Evolutionary conservation across 2,113 vertebrate genomes (phyloP).

Genomic region (Mastomys natalensis): DNA sequence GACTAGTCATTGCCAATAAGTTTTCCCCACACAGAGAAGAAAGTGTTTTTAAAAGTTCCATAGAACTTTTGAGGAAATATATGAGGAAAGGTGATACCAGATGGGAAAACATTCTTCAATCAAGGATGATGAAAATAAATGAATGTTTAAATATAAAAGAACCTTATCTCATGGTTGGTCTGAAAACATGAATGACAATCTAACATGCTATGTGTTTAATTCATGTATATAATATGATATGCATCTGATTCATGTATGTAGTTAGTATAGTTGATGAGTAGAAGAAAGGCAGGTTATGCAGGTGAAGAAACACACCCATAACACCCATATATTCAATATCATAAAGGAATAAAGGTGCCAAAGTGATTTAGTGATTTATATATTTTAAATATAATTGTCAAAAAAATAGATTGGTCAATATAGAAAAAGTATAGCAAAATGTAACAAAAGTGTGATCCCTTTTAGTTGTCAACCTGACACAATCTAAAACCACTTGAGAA

Average conservation of each 20-base stretch:
- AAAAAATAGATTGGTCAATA: no score
- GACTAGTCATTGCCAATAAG: not conserved
- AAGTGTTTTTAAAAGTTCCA: not conserved
- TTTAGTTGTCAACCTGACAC: not conserved
- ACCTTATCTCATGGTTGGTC: not conserved
- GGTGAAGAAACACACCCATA: not conserved
- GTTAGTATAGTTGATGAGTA: not conserved
- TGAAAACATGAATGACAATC: not conserved
- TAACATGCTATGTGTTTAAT: not conserved
- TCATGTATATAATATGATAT: not conserved
- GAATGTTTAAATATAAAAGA: not conserved
- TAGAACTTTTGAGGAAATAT: no score
- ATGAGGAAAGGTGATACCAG: no score
- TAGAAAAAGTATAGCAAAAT: not conserved
- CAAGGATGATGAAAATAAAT: not conserved
- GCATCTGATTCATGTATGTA: no score
- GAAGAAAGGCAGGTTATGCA: not conserved
- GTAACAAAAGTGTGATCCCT: not conserved
- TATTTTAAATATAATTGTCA: not conserved
- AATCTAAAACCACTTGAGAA: not conserved
- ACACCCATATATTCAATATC: not conserved
- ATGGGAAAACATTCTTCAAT: not conserved
- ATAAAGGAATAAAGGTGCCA: not conserved
- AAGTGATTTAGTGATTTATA: not conserved
- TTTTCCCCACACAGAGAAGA: not conserved